Evolutionary conservation across 23 tunicate genomes (phyloP), one percentile per base, ranked within the genome.

Genomic region (Trididemnum nubilum): DNA sequence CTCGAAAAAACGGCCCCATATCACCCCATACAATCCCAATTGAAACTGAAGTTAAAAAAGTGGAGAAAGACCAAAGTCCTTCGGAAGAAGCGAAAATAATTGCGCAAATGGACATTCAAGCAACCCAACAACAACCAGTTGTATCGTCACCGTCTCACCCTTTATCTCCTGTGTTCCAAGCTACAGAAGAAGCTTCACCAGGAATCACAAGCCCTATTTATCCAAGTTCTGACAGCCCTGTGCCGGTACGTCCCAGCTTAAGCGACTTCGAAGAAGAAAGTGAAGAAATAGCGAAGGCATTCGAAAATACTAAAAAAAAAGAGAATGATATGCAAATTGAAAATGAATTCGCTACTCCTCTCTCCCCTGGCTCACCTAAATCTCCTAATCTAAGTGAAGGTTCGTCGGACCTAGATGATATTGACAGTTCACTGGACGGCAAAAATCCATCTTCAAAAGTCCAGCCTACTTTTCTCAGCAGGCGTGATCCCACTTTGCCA

Each of bases 401-500:
- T 12, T 21, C 28, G n/a, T 12, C 26, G 5, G 25, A 15, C n/a
- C 5, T 4, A 3, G 67, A 12, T 5, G 67, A 15, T 4, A 61
- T 21, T 61, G 26, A 22, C 26, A 12, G 25, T 15, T 61, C 67
- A 21, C 5, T 3, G 5, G 67, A 61, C 26, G 67, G 29, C 4
- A 61, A n/a, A 12, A 3, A 3, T 12, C n/a, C 67, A 4, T 12
- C 25, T 61, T 23, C n/a, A 32, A 24, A 67, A 32, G 74, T 4
- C 33, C 26, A 5, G n/a, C 7, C 2, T 7, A n/a, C 37, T 38
- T 30, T 67, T 30, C 21, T 31, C 2, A 67, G 74, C 38, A 67
- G 33, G 74, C 37, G 38, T 5, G 87, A 90, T 64, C 89, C 96
- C 2, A 80, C 96, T 34, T 65, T 81, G 25, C 79, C 89, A 15